A percentile compares a stretch with the other conserved stretches of the same genome.
Evolutionary conservation across 2,888 invertebrate genomes (phyloP).

Genomic region (Philhelius pedissequus): DNA sequence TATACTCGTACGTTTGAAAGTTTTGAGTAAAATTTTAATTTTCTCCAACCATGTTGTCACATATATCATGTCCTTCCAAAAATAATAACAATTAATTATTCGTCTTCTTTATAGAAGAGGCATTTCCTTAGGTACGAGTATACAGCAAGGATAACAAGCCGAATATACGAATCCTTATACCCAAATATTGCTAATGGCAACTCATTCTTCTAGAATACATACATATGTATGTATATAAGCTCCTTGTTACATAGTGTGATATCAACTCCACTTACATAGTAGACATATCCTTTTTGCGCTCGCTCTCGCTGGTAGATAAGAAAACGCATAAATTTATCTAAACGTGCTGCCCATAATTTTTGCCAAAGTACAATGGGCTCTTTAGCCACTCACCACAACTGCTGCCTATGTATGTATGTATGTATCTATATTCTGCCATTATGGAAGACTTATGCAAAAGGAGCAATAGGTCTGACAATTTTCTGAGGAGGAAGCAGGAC

Average conservation of each 20-base stretch:
- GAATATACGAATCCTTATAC: background rate
- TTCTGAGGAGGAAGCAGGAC: conserved; percentile 1
- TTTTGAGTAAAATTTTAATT: conserved; percentile 44
- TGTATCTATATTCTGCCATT: too few species aligned
- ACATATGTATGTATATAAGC: too few species aligned
- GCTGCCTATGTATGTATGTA: background rate
- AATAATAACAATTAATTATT: conserved; percentile 64
- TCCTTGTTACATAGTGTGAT: conserved; percentile 16
- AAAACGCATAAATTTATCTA: conserved; percentile 52
- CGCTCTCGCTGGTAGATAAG: conserved; percentile 34
- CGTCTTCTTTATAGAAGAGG: background rate
- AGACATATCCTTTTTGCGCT: conserved; percentile 34
- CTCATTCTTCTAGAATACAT: background rate
- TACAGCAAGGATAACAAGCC: conserved; percentile 35
- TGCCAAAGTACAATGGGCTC: conserved; percentile 28
- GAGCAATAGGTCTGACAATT: conserved; percentile 30
- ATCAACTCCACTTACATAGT: background rate
- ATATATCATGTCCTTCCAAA: conserved; percentile 45
- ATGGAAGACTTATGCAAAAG: conserved; percentile 49
- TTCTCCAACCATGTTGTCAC: conserved; percentile 24
- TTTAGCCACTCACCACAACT: conserved; percentile 40
- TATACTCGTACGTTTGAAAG: background rate
- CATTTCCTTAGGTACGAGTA: too few species aligned
- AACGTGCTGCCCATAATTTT: conserved; percentile 60
- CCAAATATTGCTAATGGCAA: conserved; percentile 18